Evolutionary conservation across 2,113 vertebrate species (phyloP), one percentile per base, ranked within the genome.

Genomic region (Cheilinus undulatus): DNA sequence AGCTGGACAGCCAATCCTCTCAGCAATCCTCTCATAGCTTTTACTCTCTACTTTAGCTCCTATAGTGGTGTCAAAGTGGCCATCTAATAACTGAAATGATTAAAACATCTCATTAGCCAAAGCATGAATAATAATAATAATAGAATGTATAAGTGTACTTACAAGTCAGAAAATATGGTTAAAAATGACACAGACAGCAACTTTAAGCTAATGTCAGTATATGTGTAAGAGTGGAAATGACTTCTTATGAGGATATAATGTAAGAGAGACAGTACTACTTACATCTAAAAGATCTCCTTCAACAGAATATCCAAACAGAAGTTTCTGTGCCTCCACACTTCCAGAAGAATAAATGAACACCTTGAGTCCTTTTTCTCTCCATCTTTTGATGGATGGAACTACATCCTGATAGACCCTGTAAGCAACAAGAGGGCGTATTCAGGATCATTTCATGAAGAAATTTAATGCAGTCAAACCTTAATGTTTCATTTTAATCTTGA

Each of bases 321-420:
- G 95, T 67, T 98, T 99, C 92, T 99, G 98, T 3, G 98, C 97
- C 83, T 99, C 98, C 3, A 99, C 89, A 4, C 97, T 99, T 65
- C 98, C 98, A 13, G 97, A 98, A 2, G 98, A 99, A 91, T 98
- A 99, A 80, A 99, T 94, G 63, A 95, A 99, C 26, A 98, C 89
- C 81, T 97, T 98, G 61, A 97, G 90, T 24, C 96, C 96, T 0
- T 92, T 93, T 75, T 86, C 93, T 76, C 94, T 93, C 98, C 97
- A 99, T 48, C 93, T 93, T 72, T 85, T 94, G 73, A 99, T 93
- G 27, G 96, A 95, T 26, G 97, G 97, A 58, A 94, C 92, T 6
- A 99, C 97, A 0, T 99, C 98, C 75, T 95, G 93, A 17, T 98
- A 99, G 46, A 99, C 73, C 81, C 98, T 99, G 87, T 76, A 71